These are phyloP conservation scores for Eupristina koningsbergeri DNA, from an alignment of 1,140 invertebrate species.

Conservation along the genomic window DNA sequence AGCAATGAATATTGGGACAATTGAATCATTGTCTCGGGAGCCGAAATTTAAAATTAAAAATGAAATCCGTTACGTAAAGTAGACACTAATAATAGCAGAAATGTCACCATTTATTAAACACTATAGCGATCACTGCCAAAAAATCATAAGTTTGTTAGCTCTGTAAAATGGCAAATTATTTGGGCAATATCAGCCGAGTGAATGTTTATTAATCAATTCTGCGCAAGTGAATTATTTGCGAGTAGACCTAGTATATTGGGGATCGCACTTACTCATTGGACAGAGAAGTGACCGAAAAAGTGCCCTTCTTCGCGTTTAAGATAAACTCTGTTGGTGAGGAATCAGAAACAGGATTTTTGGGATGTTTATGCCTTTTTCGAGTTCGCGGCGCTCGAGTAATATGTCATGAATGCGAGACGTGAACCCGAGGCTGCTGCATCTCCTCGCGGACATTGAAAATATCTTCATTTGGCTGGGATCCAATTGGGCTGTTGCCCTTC, in stretches of 20 bases:
- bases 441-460: conserved; percentile 66
- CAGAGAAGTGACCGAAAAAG: background rate
- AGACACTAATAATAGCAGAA: conserved; percentile 6
- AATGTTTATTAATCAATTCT: conserved; percentile 20
- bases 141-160: background rate
- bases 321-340: background rate
- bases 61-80: background rate
- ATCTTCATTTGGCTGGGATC: conserved; percentile 68
- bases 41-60: background rate
- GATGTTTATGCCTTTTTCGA: conserved; percentile 44
- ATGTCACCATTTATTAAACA: background rate
- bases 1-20: background rate
- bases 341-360: conserved; percentile 31
- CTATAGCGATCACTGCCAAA: background rate
- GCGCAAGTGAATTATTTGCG: conserved; percentile 14
- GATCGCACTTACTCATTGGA: background rate
- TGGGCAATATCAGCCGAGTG: background rate
- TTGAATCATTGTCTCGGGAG: background rate
- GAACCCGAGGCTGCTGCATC: background rate
- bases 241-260: conserved; percentile 9
- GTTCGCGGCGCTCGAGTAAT: background rate
- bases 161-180: background rate
- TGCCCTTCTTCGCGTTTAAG: background rate
- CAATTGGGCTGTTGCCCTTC: conserved; percentile 72
- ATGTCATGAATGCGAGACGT: conserved; percentile 38